phyloP scores from a whole-genome alignment of 2,797 vertebrate genomes.

The Phataginus tetradactyla region DNA sequence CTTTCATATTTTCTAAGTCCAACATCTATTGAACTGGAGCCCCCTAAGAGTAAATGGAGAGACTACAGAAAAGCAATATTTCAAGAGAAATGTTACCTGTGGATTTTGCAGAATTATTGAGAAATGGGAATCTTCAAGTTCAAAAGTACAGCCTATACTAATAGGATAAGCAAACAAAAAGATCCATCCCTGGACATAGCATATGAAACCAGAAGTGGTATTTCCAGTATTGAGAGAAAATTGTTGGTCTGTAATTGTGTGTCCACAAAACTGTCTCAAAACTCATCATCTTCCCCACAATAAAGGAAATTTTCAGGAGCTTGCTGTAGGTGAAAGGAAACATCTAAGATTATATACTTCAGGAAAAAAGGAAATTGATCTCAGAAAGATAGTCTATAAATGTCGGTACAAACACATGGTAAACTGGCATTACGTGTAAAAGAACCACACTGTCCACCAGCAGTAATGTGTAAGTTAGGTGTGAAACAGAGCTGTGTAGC shows the following conservation, averaged over 20 bases:
- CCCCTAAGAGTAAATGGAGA: not conserved
- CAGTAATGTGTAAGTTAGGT: accelerated
- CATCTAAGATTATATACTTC: too few relatives aligned
- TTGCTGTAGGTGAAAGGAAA: not conserved
- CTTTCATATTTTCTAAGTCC: not conserved
- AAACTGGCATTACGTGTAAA: accelerated
- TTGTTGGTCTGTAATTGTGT: not conserved
- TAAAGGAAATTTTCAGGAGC: not conserved
- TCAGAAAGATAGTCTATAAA: not conserved
- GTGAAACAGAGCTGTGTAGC: not conserved
- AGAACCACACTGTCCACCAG: not conserved
- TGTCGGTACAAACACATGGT: not conserved
- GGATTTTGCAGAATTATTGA: not conserved
- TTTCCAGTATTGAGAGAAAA: too few relatives aligned
- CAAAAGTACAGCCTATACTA: accelerated
- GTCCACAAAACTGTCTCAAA: not conserved
- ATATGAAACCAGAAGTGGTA: not conserved
- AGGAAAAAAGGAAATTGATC: not conserved
- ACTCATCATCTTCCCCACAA: not conserved
- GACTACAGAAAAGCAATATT: not conserved
- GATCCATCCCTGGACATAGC: accelerated
- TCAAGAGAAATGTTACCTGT: not conserved
- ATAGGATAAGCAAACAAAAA: not conserved
- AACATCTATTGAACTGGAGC: not conserved
- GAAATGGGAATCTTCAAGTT: not conserved